These are phyloP conservation scores for Microplitis mediator DNA, from an alignment of 1,140 invertebrate genomes.

Conservation along the genomic window DNA sequence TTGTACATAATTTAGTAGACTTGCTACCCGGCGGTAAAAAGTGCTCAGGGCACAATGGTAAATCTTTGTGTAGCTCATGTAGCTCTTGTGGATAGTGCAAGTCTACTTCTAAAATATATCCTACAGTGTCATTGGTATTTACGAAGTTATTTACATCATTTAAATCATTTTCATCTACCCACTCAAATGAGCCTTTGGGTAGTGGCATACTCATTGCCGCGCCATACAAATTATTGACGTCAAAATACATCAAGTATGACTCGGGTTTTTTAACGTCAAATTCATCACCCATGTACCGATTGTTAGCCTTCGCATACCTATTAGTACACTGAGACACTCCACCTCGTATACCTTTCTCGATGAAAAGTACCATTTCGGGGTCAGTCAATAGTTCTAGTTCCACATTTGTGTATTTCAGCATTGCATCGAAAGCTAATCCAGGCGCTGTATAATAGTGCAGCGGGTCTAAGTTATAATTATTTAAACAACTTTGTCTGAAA, in stretches of 20 bases:
- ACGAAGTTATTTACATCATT: conserved; percentile 51
- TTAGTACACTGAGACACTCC: conserved; percentile 44
- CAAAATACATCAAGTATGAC: conserved; percentile 40
- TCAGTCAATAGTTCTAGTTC: conserved; percentile 60
- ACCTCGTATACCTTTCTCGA: neutral
- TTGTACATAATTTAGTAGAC: conserved; percentile 48
- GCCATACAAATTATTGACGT: conserved; percentile 52
- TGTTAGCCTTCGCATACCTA: conserved; percentile 29
- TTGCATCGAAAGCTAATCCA: conserved; percentile 47
- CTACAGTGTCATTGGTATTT: too few species aligned
- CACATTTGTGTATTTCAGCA: conserved; percentile 52
- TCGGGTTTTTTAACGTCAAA: conserved; percentile 18
- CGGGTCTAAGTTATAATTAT: conserved; percentile 46
- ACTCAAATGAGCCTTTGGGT: conserved; percentile 38
- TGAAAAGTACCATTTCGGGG: conserved; percentile 46
- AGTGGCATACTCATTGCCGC: conserved; percentile 39
- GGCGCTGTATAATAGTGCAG: conserved; percentile 49
- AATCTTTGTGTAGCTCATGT: too few species aligned
- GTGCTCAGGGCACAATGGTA: conserved; percentile 51
- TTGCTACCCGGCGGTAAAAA: conserved; percentile 31
- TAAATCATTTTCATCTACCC: conserved; percentile 58
- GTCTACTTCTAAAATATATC: too few species aligned
- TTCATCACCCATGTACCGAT: too few species aligned
- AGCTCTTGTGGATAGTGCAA: too few species aligned
- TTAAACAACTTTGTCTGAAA: conserved; percentile 44